phyloP scores from a whole-genome alignment of 2,888 invertebrate genomes.

The Exocentrus adspersus region DNA sequence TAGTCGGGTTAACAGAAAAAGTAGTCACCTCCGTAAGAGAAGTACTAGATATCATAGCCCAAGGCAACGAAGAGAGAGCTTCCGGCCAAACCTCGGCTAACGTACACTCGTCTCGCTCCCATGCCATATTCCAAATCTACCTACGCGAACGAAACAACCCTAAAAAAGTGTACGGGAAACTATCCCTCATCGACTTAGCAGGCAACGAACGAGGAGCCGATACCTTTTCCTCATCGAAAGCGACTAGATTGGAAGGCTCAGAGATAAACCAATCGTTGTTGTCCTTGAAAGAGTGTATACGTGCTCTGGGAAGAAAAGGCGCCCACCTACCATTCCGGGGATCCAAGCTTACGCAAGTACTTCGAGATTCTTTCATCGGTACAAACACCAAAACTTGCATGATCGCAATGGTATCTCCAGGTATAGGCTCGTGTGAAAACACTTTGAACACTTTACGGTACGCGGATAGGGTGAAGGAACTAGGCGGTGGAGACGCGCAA shows the following conservation, averaged over 20 bases:
- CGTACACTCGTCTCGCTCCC: constrained; percentile 96
- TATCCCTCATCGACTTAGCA: constrained; percentile 96
- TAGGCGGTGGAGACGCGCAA: constrained; percentile 76
- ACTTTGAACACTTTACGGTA: constrained; percentile 97
- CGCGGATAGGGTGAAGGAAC: constrained; percentile 96
- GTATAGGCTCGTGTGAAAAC: constrained; percentile 95
- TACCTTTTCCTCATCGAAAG: constrained; percentile 93
- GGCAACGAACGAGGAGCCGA: constrained; percentile 99
- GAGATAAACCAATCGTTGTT: constrained; percentile 97
- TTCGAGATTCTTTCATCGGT: constrained; percentile 97
- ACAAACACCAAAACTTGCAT: constrained; percentile 98
- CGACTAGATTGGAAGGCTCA: constrained; percentile 94
- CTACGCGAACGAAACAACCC: constrained; percentile 75
- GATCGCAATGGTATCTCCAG: constrained; percentile 99
- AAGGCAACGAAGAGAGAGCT: constrained; percentile 89
- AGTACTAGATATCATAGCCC: constrained; percentile 90
- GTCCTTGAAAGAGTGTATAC: constrained; percentile 98
- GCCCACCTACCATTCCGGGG: constrained; percentile 97
- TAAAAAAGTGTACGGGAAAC: constrained; percentile 92
- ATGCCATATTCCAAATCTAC: constrained; percentile 98
- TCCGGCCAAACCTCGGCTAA: constrained; percentile 98
- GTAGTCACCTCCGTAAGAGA: constrained; percentile 91
- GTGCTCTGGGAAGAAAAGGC: constrained; percentile 93
- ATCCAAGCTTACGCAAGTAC: constrained; percentile 90
- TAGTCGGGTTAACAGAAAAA: constrained; percentile 94